phyloP scores from a whole-genome alignment of 2,113 vertebrate species.

The Phylloscopus whistleri region DNA sequence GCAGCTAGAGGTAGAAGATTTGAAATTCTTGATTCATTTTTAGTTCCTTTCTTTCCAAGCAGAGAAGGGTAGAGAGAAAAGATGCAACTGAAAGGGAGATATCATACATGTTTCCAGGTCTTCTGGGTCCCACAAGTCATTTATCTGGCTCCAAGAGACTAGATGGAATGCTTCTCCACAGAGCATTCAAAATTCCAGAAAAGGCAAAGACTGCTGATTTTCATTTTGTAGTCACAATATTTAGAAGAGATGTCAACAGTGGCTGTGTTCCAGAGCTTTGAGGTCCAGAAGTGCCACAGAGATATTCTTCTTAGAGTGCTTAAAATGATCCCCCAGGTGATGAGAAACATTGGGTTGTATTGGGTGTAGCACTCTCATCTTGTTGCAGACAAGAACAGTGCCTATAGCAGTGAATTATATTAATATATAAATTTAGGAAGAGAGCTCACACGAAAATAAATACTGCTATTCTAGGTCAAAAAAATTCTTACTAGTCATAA shows the following conservation, averaged over 20 bases:
- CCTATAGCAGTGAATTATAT: neutral
- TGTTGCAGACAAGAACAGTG: neutral
- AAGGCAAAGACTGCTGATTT: neutral
- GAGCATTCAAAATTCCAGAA: neutral
- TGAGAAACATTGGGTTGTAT: neutral
- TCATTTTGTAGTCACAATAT: neutral
- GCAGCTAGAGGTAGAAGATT: neutral
- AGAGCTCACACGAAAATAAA: neutral
- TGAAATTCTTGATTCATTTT: neutral
- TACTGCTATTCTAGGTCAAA: neutral
- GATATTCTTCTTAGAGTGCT: neutral
- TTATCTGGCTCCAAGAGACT: neutral
- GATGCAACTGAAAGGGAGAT: rapidly evolving
- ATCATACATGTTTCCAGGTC: rapidly evolving
- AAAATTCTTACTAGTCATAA: neutral
- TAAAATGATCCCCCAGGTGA: neutral
- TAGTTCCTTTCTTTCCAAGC: neutral
- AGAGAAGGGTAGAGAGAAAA: neutral
- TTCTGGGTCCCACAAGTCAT: neutral
- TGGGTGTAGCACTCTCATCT: neutral
- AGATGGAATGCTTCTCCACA: neutral
- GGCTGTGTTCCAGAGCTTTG: neutral
- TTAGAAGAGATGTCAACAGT: neutral
- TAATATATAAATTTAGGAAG: neutral
- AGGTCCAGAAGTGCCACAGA: neutral